These are phyloP conservation scores for Chaetura pelagica DNA, from an alignment of 2,113 vertebrate species.

Conservation along the genomic window DNA sequence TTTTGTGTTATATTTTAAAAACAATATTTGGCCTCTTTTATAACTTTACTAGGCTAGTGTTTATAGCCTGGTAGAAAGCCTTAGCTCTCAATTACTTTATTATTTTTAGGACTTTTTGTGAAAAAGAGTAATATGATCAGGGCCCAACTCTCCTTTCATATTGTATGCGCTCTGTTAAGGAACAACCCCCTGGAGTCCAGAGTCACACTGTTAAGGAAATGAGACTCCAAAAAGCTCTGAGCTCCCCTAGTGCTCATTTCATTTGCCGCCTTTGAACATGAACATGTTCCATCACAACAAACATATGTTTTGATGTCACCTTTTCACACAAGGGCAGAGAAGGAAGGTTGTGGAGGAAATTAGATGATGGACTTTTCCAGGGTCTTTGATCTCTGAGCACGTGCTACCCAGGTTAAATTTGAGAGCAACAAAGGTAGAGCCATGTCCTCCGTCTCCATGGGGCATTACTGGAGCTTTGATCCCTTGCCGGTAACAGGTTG, in stretches of 20 bases:
- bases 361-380: background rate
- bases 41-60: background rate
- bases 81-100: background rate
- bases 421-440: background rate
- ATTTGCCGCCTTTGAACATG: accelerated
- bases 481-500: background rate
- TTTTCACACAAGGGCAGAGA: background rate
- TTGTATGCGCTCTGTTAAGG: background rate
- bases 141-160: background rate
- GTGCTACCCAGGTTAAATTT: background rate
- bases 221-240: background rate
- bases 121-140: background rate
- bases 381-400: background rate
- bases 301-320: background rate
- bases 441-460: background rate
- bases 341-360: background rate
- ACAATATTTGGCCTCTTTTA: background rate
- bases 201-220: background rate
- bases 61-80: background rate
- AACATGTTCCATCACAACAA: background rate
- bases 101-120: background rate
- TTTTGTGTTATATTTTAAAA: background rate
- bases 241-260: background rate
- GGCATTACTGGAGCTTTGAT: background rate
- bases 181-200: background rate